Evolutionary conservation across 1,140 invertebrate species (phyloP), one percentile per base, ranked within the genome.

Genomic region (Drosophila kepulauana): DNA sequence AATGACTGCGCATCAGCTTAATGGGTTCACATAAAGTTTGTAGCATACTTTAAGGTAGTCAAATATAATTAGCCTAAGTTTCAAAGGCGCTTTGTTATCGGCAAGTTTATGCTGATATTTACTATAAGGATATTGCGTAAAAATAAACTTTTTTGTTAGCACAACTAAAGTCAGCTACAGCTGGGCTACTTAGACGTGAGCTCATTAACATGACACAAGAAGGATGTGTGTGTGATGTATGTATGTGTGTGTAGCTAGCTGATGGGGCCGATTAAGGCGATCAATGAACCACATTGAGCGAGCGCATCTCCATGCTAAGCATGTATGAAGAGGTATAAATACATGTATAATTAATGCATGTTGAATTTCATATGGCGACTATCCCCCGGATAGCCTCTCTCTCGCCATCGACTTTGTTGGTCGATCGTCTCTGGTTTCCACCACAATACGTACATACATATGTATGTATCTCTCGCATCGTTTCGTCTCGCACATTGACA

Each of bases 401-500:
- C 5, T 33, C 33, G 7, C 33, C 33, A 0, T 25, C 3, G 20
- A 4, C 10, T 38, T 8, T 8, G 35, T 38, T 38, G 7, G 35
- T 38, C 7, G 35, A 7, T 38, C 35, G 11, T 41, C 35, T 57
- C 30, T 28, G 8, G 8, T 10, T 52, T 10, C 5, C 30, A 41
- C 33, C 3, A 25, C 20, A 20, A 20, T 20, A 20, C 20, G 20
- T 20, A 20, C 3, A 1, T 20, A 20, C 2, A 0, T 20, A 20
- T 20, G 16, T 20, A 20, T 20, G 20, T 41, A 16, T 11, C 35
- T 57, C 33, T 57, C 16, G 35, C 35, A 38, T 16, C 28, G 13
- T 28, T 10, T 28, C 64, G 64, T 43, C 64, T 61, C 46, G 45
- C 65, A 62, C 57, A 51, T 43, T 63, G 45, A 75, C 66, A 75